phyloP scores from a whole-genome alignment of 2,888 invertebrate genomes.

The Rhagonycha fulva region DNA sequence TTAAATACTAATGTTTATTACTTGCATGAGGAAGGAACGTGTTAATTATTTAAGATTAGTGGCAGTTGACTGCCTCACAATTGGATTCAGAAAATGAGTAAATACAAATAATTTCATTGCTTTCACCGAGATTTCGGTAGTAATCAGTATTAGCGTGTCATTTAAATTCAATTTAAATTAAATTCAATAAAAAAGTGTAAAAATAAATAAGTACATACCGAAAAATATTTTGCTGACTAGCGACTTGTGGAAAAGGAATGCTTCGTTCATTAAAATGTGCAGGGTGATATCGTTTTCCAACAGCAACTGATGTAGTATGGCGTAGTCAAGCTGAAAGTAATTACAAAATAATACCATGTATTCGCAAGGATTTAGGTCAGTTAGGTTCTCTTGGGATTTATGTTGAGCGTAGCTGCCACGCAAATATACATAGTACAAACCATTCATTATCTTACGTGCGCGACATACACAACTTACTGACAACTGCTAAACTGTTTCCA shows the following conservation, averaged over 20 bases:
- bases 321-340: slow-evolving; percentile 73
- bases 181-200: slow-evolving; percentile 32
- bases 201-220: slow-evolving; percentile 59
- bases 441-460: slow-evolving; percentile 41
- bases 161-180: slow-evolving; percentile 41
- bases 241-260: slow-evolving; percentile 76
- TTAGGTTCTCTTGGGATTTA: slow-evolving; percentile 35
- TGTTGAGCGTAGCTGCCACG: slow-evolving; percentile 33
- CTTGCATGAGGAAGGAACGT: too few relatives aligned
- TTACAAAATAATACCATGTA: slow-evolving; percentile 34
- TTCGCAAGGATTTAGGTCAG: slow-evolving; percentile 31
- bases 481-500: slow-evolving; percentile 42
- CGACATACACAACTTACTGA: slow-evolving; percentile 40
- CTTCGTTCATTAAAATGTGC: slow-evolving; percentile 82
- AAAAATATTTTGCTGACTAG: slow-evolving; percentile 74
- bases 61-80: too few relatives aligned
- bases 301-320: slow-evolving; percentile 79
- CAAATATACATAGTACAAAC: slow-evolving; percentile 36
- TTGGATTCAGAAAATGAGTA: too few relatives aligned
- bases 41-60: too few relatives aligned
- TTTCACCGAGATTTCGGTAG: slow-evolving; percentile 1
- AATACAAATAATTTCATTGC: too few relatives aligned
- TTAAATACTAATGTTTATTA: too few relatives aligned
- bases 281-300: slow-evolving; percentile 80
- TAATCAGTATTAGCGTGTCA: slow-evolving; percentile 4